Evolutionary conservation across 2,888 invertebrate genomes (phyloP).

Genomic region (Leptopterna dolabrata): DNA sequence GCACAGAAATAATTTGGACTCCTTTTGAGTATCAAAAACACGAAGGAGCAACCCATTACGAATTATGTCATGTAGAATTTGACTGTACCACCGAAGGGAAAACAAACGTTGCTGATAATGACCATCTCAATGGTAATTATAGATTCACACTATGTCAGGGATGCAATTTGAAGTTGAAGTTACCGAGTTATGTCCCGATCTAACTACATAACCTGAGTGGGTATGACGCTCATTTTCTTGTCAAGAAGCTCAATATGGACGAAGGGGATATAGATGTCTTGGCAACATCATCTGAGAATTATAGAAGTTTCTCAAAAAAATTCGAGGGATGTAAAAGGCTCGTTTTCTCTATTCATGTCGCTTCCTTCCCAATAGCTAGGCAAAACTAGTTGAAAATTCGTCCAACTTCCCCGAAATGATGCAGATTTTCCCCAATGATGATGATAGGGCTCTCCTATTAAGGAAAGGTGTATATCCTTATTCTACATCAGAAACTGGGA

Average conservation of each 20-base stretch:
- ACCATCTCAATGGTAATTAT: background rate
- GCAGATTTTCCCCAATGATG: no score
- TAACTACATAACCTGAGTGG: background rate
- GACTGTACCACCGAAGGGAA: background rate
- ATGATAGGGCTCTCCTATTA: no score
- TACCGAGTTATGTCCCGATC: background rate
- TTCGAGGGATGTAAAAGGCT: background rate
- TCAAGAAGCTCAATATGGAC: background rate
- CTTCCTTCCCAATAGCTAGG: background rate
- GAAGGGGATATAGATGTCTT: no score
- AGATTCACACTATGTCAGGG: background rate
- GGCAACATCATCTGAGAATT: slow-evolving; percentile 7
- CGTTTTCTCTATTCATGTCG: background rate
- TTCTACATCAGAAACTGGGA: slow-evolving; percentile 57
- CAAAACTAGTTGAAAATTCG: background rate
- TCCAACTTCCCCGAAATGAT: no score
- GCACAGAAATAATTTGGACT: background rate
- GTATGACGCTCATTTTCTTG: slow-evolving; percentile 11
- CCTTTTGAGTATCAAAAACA: background rate
- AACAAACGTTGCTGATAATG: background rate
- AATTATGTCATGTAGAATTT: background rate
- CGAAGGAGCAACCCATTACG: background rate
- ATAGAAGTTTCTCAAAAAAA: background rate
- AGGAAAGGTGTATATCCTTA: no score
- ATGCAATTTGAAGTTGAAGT: background rate